Evolutionary conservation across 2,888 invertebrate species (phyloP), one percentile per base, ranked within the genome.

Genomic region (Agriopis aurantiaria): DNA sequence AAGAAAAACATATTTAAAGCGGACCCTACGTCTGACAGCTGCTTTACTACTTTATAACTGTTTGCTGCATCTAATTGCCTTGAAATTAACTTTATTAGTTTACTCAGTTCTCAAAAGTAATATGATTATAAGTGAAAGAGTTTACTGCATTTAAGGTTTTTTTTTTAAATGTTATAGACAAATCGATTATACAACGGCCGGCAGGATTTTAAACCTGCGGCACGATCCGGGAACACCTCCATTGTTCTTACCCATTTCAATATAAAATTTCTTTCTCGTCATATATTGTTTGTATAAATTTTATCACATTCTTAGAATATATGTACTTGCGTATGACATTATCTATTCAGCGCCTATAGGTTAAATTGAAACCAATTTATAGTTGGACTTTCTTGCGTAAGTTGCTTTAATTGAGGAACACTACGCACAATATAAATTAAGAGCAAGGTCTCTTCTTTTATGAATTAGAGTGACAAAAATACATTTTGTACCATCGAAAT

Each of bases 381-480:
- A 53, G 14, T 12, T 23, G 23, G 46, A 46, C 55, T 69, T 69
- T 68, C 66, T 73, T 74, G 63, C 71, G 70, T 71, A 75, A 71
- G 66, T 45, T 51, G 41, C 71, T 74, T 68, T 66, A 77, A 75
- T 75, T 77, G 74, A 68, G 68, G 73, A 73, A 69, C 69, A 68
- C 71, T 65, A 67, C 61, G 56, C 68, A 69, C 74, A 61, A 74
- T 71, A 69, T 67, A 71, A 75, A 77, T 77, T 77, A 69, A 63
- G 77, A 73, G 62, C 77, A 75, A 77, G 77, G 77, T 66, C 74
- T 72, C 71, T 71, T 72, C 62, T 72, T 75, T 66, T 59, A 68
- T 52, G 68, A 65, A 66, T 71, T 64, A 65, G 48, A 63, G 60
- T 59, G 57, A 65, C 48, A 52, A 57, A 68, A 75, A 65, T 64